Evolutionary conservation across 2,797 vertebrate species (phyloP).

Genomic region (Manis pentadactyla): DNA sequence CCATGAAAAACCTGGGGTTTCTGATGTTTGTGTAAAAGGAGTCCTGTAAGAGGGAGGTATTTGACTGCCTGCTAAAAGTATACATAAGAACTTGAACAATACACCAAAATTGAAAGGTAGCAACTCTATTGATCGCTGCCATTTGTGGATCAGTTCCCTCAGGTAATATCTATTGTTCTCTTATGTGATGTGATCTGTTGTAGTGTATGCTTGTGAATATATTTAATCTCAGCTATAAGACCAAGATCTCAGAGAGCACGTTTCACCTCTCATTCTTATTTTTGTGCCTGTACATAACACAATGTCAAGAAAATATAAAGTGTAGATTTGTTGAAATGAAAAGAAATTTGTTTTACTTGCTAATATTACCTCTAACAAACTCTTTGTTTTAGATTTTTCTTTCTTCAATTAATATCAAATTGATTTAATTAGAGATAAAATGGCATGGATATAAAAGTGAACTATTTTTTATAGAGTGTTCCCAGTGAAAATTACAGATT

Average conservation of each 20-base stretch:
- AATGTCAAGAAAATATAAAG: background rate
- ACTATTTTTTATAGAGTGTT: background rate
- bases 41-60: background rate
- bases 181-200: background rate
- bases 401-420: background rate
- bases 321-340: background rate
- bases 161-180: background rate
- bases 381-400: background rate
- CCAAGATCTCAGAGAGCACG: background rate
- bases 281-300: background rate
- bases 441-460: background rate
- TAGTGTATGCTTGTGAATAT: background rate
- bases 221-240: background rate
- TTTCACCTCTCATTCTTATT: background rate
- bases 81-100: background rate
- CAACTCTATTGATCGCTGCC: background rate
- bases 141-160: background rate
- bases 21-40: background rate
- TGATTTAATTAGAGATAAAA: constrained; percentile 26
- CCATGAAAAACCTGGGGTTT: background rate
- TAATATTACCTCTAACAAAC: background rate
- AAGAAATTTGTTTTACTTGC: background rate
- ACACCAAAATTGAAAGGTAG: background rate
- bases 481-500: background rate
- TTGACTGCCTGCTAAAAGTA: background rate